Evolutionary conservation across 2,113 vertebrate species (phyloP), one percentile per base, ranked within the genome.

Genomic region (Tyto alba): DNA sequence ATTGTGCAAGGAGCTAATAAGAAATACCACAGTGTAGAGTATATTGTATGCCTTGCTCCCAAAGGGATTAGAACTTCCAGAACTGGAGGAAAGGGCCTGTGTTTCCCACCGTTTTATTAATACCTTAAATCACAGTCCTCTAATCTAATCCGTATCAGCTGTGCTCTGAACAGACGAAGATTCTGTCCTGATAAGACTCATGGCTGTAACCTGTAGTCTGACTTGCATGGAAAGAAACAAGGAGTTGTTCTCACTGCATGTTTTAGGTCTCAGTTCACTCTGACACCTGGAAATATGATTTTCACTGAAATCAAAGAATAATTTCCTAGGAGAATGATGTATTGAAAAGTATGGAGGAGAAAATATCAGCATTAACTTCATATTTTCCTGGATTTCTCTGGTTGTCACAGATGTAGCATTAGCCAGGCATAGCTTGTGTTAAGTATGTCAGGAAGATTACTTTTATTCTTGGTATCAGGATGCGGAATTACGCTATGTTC

Each of bases 101-200:
- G 23, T 90, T 97, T 95, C 96, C 95, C 96, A 95, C 40, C 77
- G 62, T 43, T 95, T 93, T 90, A 96, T 92, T 94, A 95, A 94
- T 93, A 72, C 77, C 67, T 93, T 96, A 91, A 94, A 91, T 88
- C 90, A 88, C 18, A 77, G 43, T 77, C 60, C 53, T 79, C 40
- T 91, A 16, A 81, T 92, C 60, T 92, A 95, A 97, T 96, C 38
- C 36, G 3, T 88, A 83, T 96, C 81, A 82, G 81, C 81, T 94
- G 62, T 79, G 26, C 57, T 89, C 77, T 59, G 40, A 90, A 78
- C 18, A 71, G 34, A 34, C 20, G 1, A 84, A 64, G 40, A 59
- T 53, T 66, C 73, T 85, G 26, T 73, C 23, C 9, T 88, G 93
- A 69, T 95, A 83, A 94, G 62, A 41, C 57, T 89, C 50, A 62